Evolutionary conservation across 2,797 vertebrate genomes (phyloP).

Genomic region (Vultur gryphus): DNA sequence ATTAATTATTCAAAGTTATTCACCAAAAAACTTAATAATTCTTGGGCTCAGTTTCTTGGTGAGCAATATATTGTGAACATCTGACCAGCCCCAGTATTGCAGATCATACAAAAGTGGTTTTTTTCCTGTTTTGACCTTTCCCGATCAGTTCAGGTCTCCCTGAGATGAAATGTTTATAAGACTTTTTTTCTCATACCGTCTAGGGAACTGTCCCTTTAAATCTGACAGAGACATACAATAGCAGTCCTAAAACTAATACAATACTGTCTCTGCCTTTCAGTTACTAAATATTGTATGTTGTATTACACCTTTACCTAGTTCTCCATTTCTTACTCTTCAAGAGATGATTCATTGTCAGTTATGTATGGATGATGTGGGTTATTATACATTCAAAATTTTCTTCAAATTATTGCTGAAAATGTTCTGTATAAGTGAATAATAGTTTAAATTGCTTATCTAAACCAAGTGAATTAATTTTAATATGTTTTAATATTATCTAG

Average conservation of each 20-base stretch:
- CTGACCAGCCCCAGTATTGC: neutral
- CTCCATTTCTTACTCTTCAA: neutral
- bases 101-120: neutral
- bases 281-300: neutral
- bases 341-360: neutral
- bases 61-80: conserved; percentile 58
- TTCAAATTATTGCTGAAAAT: neutral
- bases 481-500: neutral
- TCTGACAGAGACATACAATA: neutral
- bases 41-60: conserved; percentile 37
- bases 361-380: neutral
- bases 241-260: neutral
- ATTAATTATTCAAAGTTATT: conserved; percentile 71
- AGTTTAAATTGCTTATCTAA: neutral
- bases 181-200: neutral
- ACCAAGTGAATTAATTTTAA: neutral
- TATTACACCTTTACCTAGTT: neutral
- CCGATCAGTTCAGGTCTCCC: neutral
- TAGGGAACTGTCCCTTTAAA: neutral
- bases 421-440: neutral
- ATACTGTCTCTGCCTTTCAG: neutral
- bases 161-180: neutral
- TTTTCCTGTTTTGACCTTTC: neutral
- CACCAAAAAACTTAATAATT: conserved; percentile 61
- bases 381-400: neutral